Base-by-base conservation (phyloP, 1,140 invertebrate species). In the Drosophila kurseongensis region DNA sequence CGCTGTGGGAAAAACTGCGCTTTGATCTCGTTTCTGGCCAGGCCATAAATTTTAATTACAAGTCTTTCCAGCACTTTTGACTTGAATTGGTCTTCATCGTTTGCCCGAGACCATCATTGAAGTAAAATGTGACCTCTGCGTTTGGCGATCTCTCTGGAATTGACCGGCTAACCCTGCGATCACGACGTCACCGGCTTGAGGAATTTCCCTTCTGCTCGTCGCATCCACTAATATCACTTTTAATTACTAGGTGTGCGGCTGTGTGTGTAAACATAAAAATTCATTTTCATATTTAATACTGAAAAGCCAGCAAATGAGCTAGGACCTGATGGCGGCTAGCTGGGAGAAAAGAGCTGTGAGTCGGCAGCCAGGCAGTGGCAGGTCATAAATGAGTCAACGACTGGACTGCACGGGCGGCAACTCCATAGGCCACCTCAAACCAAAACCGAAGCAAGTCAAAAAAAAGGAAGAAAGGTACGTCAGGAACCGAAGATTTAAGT, bases 381-480 rank as follows among this genome's bases (percentile, higher is more conserved):
- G 57, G 59, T 61, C 84, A 67, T 89, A 89, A 89, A 89, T 89
- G 84, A 89, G 84, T 80, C 84, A 89, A 89, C 74, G 85, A 78
- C 67, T 82, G 78, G 56, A 7, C 48, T 35, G 40, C 38, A 45
- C 58, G 47, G 40, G 44, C 63, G 76, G 71, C 71, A 57, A 66
- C 52, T 66, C 41, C 61, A 55, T 63, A 47, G 36, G 51, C 51
- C 68, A 60, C 56, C 65, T 51, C 54, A 77, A 51, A 60, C 73
- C 74, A 56, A 41, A 50, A 7, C 58, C 45, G 50, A 45, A 47
- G 23, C 36, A 54, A 42, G 44, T 50, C 38, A 36, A 54, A 44
- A 58, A 35, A 45, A 57, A 36, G 23, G 32, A 56, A 40, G 55
- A 44, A 56, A 58, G 13, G 18, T 29, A 5, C 13, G 23, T 7